Evolutionary conservation across 2,113 vertebrate species (phyloP).

Genomic region (Equus przewalskii): DNA sequence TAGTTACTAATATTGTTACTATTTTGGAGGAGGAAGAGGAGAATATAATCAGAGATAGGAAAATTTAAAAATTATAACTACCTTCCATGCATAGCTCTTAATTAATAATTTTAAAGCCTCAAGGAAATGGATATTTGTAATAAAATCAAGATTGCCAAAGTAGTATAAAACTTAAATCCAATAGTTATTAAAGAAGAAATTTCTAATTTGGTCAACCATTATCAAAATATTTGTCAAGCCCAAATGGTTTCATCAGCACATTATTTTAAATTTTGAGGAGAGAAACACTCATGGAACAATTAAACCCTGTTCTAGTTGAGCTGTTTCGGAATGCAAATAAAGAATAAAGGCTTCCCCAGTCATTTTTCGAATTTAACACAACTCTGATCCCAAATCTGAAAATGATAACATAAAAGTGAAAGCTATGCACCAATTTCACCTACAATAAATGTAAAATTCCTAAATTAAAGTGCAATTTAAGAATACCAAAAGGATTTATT

Average conservation of each 20-base stretch:
- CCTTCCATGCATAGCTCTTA: neutral
- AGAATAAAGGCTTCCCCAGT: neutral
- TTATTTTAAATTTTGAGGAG: neutral
- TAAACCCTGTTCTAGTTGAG: neutral
- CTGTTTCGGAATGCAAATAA: neutral
- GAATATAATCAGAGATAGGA: neutral
- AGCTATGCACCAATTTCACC: neutral
- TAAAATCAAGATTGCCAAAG: neutral
- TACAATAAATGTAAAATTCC: neutral
- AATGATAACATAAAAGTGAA: neutral
- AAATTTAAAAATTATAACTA: neutral
- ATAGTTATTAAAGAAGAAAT: neutral
- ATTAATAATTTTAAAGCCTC: neutral
- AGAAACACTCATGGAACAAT: neutral
- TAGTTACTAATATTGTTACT: neutral
- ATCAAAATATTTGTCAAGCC: conserved; percentile 1
- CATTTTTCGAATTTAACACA: neutral
- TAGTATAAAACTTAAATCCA: neutral
- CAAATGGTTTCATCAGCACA: neutral
- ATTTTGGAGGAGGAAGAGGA: neutral
- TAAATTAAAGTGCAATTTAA: neutral
- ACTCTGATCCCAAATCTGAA: neutral
- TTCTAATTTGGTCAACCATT: conserved; percentile 8
- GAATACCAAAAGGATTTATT: neutral
- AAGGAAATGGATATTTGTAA: neutral